Evolutionary conservation across 1,140 invertebrate genomes (phyloP).

Genomic region (Tigriopus japonicus): DNA sequence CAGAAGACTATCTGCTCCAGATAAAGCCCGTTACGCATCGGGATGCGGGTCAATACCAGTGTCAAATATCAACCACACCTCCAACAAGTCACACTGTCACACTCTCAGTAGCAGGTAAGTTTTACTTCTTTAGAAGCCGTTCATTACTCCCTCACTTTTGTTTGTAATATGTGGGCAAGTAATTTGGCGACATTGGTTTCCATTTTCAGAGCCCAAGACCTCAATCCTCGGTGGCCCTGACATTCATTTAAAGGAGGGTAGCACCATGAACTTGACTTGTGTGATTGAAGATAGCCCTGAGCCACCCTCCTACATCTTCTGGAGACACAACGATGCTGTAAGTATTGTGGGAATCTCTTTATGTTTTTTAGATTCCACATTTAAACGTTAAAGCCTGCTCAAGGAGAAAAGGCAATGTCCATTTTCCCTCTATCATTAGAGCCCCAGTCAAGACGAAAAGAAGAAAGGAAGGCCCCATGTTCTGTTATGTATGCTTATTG

Average conservation of each 20-base stretch:
- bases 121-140: not conserved
- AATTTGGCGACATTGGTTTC: not conserved
- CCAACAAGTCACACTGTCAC: slow-evolving; percentile 54
- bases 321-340: slow-evolving; percentile 61
- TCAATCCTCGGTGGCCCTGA: slow-evolving; percentile 58
- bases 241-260: slow-evolving; percentile 60
- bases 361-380: not conserved
- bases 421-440: too few species aligned
- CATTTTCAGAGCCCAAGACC: slow-evolving; percentile 50
- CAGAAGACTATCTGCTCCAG: slow-evolving; percentile 14
- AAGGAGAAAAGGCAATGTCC: too few species aligned
- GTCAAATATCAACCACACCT: slow-evolving; percentile 67
- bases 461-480: too few species aligned
- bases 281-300: slow-evolving; percentile 59
- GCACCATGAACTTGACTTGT: slow-evolving; percentile 71
- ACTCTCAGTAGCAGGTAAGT: slow-evolving; percentile 37
- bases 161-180: not conserved
- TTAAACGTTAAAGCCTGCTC: too few species aligned
- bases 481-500: too few species aligned
- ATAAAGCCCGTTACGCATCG: slow-evolving; percentile 6
- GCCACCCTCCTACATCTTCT: slow-evolving; percentile 51
- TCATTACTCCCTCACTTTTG: not conserved
- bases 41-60: slow-evolving; percentile 67
- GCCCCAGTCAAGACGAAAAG: too few species aligned
- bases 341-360: slow-evolving; percentile 16